Conservation (phyloP, 2,113 vertebrate species). For the Tragelaphus strepsiceros region DNA sequence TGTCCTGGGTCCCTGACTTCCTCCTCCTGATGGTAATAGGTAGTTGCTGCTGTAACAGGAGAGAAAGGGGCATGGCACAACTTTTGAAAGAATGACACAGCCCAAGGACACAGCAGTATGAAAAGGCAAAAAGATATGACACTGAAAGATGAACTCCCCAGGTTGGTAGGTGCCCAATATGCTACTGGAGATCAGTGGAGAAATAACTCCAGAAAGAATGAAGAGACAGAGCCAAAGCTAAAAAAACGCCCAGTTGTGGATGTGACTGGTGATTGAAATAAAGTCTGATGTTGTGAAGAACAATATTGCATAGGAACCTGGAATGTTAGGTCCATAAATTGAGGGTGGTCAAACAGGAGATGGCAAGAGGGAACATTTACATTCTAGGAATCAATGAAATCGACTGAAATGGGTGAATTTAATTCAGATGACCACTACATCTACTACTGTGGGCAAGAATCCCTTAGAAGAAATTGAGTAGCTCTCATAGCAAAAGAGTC, state of each 20-base stretch:
- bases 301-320: background rate
- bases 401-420: background rate
- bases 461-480: background rate
- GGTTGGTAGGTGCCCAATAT: background rate
- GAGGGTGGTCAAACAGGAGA: background rate
- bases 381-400: background rate
- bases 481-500: background rate
- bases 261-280: background rate
- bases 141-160: background rate
- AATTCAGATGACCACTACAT: background rate
- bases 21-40: background rate
- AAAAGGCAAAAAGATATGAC: background rate
- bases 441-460: background rate
- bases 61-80: background rate
- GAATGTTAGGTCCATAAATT: background rate
- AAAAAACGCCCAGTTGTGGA: background rate
- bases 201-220: background rate
- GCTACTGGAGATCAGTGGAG: background rate
- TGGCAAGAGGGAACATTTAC: background rate
- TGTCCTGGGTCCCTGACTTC: background rate
- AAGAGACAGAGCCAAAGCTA: background rate
- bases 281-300: background rate
- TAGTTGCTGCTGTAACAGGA: background rate
- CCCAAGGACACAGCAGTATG: background rate
- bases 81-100: background rate